Base-by-base conservation (phyloP, 2,797 vertebrate species). In the Poecilia wingei region DNA sequence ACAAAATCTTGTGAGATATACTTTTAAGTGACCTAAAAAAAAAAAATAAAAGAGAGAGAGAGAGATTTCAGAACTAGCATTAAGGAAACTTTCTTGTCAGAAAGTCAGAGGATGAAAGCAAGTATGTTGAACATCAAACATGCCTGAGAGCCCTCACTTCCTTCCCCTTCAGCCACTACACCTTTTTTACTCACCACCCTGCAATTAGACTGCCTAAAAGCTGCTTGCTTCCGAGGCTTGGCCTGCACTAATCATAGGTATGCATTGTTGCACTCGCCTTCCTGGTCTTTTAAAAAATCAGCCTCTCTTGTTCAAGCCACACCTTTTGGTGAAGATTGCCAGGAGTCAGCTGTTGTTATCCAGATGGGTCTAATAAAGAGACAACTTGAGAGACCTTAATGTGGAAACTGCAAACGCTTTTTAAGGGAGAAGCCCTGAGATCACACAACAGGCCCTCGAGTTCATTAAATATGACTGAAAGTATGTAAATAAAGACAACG, bases 151-250 rank as follows among this genome's bases (percentile, higher is more conserved):
- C 89, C 86, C 74, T 91, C 86, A 88, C 92, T 94, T 95, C 94
- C 94, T 90, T 84, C 90, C 89, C 85, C 86, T 92, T 84, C 66
- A 90, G 91, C 91, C 89, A 84, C 89, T 89, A 93, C 94, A 95
- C 94, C 92, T 94, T 95, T 92, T 90, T 77, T 89, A 76, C 89
- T 88, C 90, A 80, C 84, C 90, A 96, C 91, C 93, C 94, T 94
- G 84, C 90, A 94, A 95, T 96, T 95, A 96, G 81, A 89, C 75
- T 93, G 85, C 93, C 93, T 94, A 92, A 93, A 93, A 94, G 88
- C 90, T 91, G 84, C 88, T 79, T 87, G 88, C 90, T 94, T 95
- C 92, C 78, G 83, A 87, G 85, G 83, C 89, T 90, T 86, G 92
- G 89, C 92, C 88, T 83, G 84, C 87, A 88, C 88, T 94, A 95